Evolutionary conservation across 2,113 vertebrate species (phyloP).

Genomic region (Sylvilagus bachmani): DNA sequence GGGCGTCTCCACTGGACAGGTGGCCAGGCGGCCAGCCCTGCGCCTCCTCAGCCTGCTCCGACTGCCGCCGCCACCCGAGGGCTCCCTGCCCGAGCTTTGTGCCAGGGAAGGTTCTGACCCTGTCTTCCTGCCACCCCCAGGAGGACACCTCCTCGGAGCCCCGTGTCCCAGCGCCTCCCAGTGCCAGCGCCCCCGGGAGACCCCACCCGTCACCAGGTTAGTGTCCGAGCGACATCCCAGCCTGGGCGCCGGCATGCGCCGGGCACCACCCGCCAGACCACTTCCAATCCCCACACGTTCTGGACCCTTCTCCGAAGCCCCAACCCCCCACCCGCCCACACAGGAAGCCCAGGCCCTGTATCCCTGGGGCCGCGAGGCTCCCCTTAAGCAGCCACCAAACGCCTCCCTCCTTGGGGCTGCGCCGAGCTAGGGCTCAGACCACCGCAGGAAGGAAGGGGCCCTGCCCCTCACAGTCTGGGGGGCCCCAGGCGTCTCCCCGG

Average conservation of each 20-base stretch:
- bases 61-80: no score
- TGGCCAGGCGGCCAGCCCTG: not conserved
- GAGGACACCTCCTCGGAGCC: constrained; percentile 74
- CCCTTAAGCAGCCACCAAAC: not conserved
- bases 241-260: not conserved
- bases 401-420: not conserved
- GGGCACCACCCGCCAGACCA: not conserved
- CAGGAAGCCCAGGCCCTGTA: rapidly evolving
- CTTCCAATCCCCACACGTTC: not conserved
- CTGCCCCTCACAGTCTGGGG: no score
- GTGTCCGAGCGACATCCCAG: not conserved
- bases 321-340: no score
- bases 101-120: not conserved
- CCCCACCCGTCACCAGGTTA: constrained; percentile 86
- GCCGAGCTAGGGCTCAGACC: no score
- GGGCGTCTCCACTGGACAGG: not conserved
- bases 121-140: constrained; percentile 70
- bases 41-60: not conserved
- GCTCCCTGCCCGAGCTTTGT: not conserved
- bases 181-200: constrained; percentile 84
- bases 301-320: not conserved
- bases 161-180: constrained; percentile 86
- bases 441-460: no score
- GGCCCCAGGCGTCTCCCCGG: not conserved
- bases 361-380: no score